Conservation (phyloP, 2,113 vertebrate genomes). For the Nothocercus nigrocapillus region DNA sequence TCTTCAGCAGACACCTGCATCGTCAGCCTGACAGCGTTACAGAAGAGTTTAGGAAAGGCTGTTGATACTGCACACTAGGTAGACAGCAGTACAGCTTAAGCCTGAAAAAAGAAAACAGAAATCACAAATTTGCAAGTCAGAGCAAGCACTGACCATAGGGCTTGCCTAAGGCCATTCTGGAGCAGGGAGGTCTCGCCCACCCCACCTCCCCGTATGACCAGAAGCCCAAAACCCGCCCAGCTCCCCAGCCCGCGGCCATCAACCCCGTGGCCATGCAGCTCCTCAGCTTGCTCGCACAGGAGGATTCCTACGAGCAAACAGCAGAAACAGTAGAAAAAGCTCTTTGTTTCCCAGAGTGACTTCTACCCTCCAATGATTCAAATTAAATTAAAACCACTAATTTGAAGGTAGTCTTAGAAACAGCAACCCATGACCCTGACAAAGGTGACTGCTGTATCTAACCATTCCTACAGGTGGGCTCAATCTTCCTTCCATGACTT, state of each 20-base stretch:
- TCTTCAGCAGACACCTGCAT: background rate
- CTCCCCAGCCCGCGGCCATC: background rate
- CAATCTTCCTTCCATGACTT: constrained; percentile 51
- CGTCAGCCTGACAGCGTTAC: background rate
- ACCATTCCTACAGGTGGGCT: background rate
- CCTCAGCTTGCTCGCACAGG: background rate
- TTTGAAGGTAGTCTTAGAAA: constrained; percentile 4
- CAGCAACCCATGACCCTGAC: background rate
- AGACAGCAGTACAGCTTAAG: background rate
- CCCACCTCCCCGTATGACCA: background rate
- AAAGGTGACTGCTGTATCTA: background rate
- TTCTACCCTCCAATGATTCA: background rate
- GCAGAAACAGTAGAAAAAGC: background rate
- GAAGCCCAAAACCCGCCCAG: background rate
- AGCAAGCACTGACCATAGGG: too few species aligned
- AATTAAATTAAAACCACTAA: background rate
- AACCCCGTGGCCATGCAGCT: background rate
- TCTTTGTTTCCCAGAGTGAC: background rate
- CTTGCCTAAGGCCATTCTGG: background rate
- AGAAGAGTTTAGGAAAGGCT: background rate
- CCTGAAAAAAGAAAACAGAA: background rate
- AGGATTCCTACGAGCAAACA: background rate
- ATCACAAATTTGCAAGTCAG: background rate
- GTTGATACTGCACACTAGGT: background rate
- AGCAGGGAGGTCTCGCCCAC: background rate